phyloP scores from a whole-genome alignment of 2,113 vertebrate genomes.

The Pantherophis guttatus region DNA sequence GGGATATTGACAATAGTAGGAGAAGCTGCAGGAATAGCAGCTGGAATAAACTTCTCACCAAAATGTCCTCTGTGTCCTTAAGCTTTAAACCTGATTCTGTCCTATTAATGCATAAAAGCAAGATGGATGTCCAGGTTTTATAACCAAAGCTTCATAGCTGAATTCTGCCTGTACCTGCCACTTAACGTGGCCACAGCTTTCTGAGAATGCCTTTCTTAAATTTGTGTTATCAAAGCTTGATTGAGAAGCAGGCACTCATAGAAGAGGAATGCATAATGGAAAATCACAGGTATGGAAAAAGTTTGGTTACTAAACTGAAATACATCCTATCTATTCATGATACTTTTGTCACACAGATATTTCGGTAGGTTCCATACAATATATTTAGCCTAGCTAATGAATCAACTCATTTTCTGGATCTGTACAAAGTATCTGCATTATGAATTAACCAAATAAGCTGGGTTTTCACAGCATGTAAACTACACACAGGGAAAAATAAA shows the following conservation, averaged over 20 bases:
- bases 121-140: neutral
- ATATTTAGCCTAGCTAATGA: neutral
- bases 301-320: neutral
- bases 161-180: neutral
- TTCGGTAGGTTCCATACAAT: neutral
- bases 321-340: neutral
- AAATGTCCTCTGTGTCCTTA: neutral
- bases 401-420: neutral
- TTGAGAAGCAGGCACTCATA: neutral
- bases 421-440: neutral
- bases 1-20: neutral
- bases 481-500: neutral
- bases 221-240: neutral
- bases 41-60: neutral
- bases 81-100: neutral
- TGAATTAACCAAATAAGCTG: neutral
- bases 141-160: neutral
- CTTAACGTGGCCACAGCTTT: neutral
- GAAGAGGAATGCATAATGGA: neutral
- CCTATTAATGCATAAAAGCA: neutral
- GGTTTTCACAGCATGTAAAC: neutral
- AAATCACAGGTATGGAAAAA: neutral
- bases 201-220: neutral
- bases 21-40: neutral
- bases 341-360: neutral